phyloP scores from a whole-genome alignment of 2,888 invertebrate genomes.

The Copidosoma aretas region DNA sequence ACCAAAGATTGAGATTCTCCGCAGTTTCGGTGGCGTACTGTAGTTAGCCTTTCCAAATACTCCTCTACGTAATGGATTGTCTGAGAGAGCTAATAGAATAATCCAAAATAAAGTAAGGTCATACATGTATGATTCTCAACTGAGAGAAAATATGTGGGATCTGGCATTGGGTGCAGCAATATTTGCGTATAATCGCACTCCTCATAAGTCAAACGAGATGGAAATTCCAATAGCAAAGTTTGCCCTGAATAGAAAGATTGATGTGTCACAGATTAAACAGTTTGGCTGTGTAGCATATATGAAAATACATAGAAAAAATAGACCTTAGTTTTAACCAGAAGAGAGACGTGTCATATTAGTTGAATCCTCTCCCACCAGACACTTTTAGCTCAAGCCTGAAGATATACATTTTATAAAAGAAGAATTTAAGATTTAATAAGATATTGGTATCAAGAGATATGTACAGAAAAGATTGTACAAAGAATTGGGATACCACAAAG shows the following conservation, averaged over 20 bases:
- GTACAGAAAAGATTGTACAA: conserved; percentile 13
- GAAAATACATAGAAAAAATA: conserved; percentile 32
- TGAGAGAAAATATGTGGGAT: too few species aligned
- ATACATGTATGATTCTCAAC: too few species aligned
- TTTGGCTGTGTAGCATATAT: conserved; percentile 39
- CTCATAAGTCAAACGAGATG: conserved; percentile 37
- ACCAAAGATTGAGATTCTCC: conserved; percentile 29
- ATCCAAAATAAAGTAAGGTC: too few species aligned
- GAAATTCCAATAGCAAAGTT: neutral
- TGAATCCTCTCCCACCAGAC: conserved; percentile 30
- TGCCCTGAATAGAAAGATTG: neutral
- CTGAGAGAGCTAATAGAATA: conserved; percentile 41
- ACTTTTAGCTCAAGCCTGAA: conserved; percentile 40
- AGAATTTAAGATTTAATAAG: conserved; percentile 36
- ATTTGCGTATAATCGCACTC: conserved; percentile 36
- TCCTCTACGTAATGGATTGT: conserved; percentile 38
- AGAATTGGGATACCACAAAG: conserved; percentile 1
- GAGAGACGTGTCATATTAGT: conserved; percentile 15
- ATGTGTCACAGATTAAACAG: conserved; percentile 9
- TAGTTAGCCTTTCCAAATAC: conserved; percentile 7
- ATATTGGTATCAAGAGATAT: conserved; percentile 44
- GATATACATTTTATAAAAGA: conserved; percentile 33
- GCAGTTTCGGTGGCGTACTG: neutral
- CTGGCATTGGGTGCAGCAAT: conserved; percentile 39
- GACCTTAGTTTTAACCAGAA: neutral